Evolutionary conservation across 1,140 invertebrate species (phyloP), one percentile per base, ranked within the genome.

Genomic region (Drosophila nigromelanica): DNA sequence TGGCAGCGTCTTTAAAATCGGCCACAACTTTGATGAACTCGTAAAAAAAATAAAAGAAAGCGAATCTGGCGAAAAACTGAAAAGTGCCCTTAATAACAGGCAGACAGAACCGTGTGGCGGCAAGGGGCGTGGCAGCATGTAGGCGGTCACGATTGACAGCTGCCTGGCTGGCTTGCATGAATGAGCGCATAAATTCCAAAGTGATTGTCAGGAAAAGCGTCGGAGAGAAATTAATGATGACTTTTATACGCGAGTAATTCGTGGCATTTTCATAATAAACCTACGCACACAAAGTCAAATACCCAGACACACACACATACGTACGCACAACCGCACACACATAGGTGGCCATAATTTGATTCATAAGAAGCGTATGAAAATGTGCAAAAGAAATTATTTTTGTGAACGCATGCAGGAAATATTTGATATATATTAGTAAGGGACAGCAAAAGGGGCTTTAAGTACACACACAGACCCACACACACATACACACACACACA

Each of bases 211-310:
- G 71, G 40, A 35, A 80, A 80, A 77, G 85, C 85, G 80, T 89
- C 83, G 77, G 73, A 72, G 76, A 69, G 85, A 89, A 89, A 89
- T 89, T 89, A 89, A 89, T 89, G 83, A 89, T 89, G 83, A 89
- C 83, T 89, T 89, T 89, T 89, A 89, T 89, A 78, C 67, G 85
- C 83, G 73, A 77, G 73, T 83, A 89, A 89, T 89, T 89, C 85
- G 79, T 80, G 83, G 83, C 63, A 89, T 89, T 89, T 89, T 89
- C 51, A 89, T 89, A 89, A 89, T 89, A 89, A 83, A 78, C 78
- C 70, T 60, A 61, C 63, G 60, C 68, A 59, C 40, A 24, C 21
- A 24, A 4, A 24, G 21, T 24, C 21, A 24, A 2, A 24, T 4
- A 24, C 21, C 2, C 3, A 52, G 10, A 37, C 30, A 52, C 47